A percentile compares a stretch with the other conserved stretches of the same genome.
phyloP scores from a whole-genome alignment of 2,113 vertebrate genomes.

The Vulpes vulpes region DNA sequence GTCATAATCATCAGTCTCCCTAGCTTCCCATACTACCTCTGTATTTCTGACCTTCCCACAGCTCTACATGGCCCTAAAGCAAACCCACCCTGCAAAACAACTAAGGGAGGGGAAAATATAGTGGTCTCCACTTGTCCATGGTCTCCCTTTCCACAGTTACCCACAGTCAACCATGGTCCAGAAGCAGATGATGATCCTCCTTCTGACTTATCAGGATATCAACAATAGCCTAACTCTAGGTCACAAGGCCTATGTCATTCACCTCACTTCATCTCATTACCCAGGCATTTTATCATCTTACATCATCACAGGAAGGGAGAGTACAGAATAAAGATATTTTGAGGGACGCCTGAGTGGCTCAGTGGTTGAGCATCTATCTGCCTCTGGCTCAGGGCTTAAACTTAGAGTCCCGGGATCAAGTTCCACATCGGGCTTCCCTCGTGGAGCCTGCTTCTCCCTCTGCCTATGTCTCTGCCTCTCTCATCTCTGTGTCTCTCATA shows the following conservation, averaged over 20 bases:
- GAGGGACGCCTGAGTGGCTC: neutral
- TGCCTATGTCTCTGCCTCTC: too few species aligned
- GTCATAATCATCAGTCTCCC: neutral
- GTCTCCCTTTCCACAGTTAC: neutral
- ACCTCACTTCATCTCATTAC: neutral
- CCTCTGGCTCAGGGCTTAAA: too few species aligned
- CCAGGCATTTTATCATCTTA: neutral
- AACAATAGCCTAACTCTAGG: neutral
- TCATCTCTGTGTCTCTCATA: too few species aligned
- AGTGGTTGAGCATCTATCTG: too few species aligned
- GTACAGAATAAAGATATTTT: neutral
- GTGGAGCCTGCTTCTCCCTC: too few species aligned
- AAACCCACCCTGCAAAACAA: neutral
- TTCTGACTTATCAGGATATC: neutral
- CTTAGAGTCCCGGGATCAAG: too few species aligned
- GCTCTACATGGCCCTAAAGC: neutral
- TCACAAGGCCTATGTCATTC: neutral
- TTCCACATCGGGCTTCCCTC: too few species aligned
- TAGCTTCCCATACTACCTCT: neutral
- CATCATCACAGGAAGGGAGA: neutral
- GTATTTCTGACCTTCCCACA: neutral
- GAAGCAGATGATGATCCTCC: neutral
- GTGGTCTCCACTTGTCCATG: neutral
- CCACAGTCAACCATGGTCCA: neutral
- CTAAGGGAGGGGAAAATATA: neutral